phyloP scores from a whole-genome alignment of 37 sponge, comb jelly and placozoan species.

The Bolinopsis microptera region DNA sequence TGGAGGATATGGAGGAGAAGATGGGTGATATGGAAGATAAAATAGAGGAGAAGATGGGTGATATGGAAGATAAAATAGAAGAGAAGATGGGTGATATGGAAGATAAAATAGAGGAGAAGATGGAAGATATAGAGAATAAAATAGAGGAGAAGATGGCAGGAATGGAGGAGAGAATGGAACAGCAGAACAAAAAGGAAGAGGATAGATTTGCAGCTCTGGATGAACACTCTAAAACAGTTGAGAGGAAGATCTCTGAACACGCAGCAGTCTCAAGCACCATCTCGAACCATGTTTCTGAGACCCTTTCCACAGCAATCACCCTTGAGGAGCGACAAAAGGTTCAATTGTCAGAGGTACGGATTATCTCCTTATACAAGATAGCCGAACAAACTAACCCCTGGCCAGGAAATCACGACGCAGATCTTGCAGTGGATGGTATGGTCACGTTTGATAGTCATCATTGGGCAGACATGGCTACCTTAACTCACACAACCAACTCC shows the following conservation, averaged over 20 bases:
- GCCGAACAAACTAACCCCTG: too few species aligned
- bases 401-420: too few species aligned
- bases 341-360: neutral
- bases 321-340: neutral
- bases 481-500: neutral
- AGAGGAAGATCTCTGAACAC: neutral
- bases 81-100: neutral
- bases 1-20: neutral
- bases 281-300: neutral
- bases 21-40: neutral
- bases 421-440: neutral
- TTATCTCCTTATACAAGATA: neutral
- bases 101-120: neutral
- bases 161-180: neutral
- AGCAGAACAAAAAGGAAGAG: neutral
- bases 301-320: neutral
- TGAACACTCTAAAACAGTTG: neutral
- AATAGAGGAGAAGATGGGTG: neutral
- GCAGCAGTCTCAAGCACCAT: neutral
- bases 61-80: neutral
- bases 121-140: neutral
- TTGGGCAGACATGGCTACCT: neutral
- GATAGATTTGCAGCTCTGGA: neutral
- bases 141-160: neutral
- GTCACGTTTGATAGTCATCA: neutral